phyloP scores from a whole-genome alignment of 2,113 vertebrate genomes.

The Hucho hucho region DNA sequence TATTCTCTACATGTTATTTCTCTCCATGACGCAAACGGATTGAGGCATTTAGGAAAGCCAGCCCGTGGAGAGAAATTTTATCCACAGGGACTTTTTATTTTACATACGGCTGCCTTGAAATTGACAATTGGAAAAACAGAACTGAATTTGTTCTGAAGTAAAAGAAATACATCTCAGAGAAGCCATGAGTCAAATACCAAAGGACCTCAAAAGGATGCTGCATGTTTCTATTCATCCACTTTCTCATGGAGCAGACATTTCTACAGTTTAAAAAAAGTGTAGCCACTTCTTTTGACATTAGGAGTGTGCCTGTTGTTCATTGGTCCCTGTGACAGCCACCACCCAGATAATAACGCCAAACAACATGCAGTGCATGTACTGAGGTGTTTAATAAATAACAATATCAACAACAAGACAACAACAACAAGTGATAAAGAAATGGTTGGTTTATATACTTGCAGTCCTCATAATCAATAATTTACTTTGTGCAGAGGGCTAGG shows the following conservation, averaged over 20 bases:
- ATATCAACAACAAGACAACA: conserved; percentile 46
- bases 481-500: conserved; percentile 81
- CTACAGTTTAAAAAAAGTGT: neutral
- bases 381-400: conserved; percentile 79
- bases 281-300: neutral
- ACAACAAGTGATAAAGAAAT: conserved; percentile 53
- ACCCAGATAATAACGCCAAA: conserved; percentile 26
- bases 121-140: neutral
- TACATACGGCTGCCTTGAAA: neutral
- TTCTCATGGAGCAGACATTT: neutral
- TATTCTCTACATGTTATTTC: no score
- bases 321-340: conserved; percentile 9
- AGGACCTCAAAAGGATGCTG: neutral
- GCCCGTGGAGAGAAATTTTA: neutral
- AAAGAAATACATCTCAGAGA: neutral
- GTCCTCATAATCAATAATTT: conserved; percentile 89
- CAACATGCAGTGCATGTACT: conserved; percentile 38
- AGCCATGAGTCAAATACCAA: neutral
- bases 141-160: neutral
- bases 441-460: conserved; percentile 73
- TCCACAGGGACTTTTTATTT: neutral
- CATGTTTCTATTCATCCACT: neutral
- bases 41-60: no score
- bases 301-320: neutral
- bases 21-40: no score